Base-by-base conservation (phyloP, 2,888 invertebrate genomes). In the Drosophila stalkeri region DNA sequence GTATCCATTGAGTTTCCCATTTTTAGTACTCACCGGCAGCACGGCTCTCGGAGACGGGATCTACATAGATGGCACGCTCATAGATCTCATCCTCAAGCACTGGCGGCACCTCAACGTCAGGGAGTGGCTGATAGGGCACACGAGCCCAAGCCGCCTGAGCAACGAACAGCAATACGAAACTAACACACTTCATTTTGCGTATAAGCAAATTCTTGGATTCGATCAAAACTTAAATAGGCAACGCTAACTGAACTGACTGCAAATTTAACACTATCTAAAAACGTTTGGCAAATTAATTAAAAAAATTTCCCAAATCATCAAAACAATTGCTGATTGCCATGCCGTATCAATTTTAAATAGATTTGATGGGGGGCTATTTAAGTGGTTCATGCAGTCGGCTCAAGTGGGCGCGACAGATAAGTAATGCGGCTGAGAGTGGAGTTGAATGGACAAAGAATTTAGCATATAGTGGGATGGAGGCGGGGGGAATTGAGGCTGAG, bases 141-240 rank as follows among this genome's bases (percentile, higher is more conserved):
- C 75, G 69, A 63, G 78, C 65, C 86, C 80, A 75, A 33, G 72
- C 80, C 56, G 71, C 49, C 27, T 69, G 72, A 49, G 66, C 86
- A 20, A 65, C 52, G 56, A 77, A 62, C 61, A 90, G 68, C 59
- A 91, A 71, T 66, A 85, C 49, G 43, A 77, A 68, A 64, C 72
- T 64, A 9, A 69, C 56, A 16, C 62, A 78, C 84, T 86, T 90
- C 91, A 91, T 91, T 81, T 79, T 68, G 59, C 63, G 69, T 74
- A 70, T 73, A 64, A 59, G 67, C 35, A 14, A 18, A 49, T 33
- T 7, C 9, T 54, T 37, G 62, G 31, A 18, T 20, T 12, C 23
- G 64, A 18, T 44, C 56, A 57, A 73, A 65, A 54, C 65, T 85
- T 85, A 89, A 82, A 85, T 85, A 85, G 89, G 52, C 56, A 37